A percentile compares a stretch with the other conserved stretches of the same genome.
phyloP scores from a whole-genome alignment of 1,140 invertebrate species.

The Melipona quadrifasciata region DNA sequence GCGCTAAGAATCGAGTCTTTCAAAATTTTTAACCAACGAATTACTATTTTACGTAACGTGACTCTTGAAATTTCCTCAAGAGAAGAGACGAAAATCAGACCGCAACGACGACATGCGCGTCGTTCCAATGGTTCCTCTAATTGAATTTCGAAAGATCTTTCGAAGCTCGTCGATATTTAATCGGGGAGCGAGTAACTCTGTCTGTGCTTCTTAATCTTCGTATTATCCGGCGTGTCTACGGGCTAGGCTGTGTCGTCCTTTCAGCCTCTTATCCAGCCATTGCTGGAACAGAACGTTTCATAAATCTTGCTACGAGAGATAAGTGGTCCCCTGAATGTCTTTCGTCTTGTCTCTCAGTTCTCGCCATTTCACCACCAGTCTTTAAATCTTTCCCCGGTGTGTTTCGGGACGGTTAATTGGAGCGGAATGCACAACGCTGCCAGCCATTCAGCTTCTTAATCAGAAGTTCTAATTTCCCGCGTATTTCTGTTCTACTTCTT shows the following conservation, averaged over 20 bases:
- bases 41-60: neutral
- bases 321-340: constrained; percentile 60
- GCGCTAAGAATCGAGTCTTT: too few species aligned
- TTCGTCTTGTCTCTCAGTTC: constrained; percentile 25
- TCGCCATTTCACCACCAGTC: constrained; percentile 31
- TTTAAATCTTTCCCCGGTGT: constrained; percentile 12
- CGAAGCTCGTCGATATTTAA: constrained; percentile 47
- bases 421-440: neutral
- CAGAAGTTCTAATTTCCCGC: neutral
- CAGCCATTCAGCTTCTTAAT: constrained; percentile 1
- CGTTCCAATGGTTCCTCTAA: neutral
- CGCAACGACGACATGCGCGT: neutral
- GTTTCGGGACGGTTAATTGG: constrained; percentile 49
- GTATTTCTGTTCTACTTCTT: neutral
- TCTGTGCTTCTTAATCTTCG: constrained; percentile 55
- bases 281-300: constrained; percentile 57
- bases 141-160: constrained; percentile 22
- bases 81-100: neutral
- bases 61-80: neutral
- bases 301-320: constrained; percentile 62
- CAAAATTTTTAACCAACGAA: neutral
- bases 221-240: constrained; percentile 61
- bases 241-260: constrained; percentile 56
- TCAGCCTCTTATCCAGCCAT: constrained; percentile 53
- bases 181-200: constrained; percentile 37